Base-by-base conservation (phyloP, 2,888 invertebrate species). In the Plebejus argus region DNA sequence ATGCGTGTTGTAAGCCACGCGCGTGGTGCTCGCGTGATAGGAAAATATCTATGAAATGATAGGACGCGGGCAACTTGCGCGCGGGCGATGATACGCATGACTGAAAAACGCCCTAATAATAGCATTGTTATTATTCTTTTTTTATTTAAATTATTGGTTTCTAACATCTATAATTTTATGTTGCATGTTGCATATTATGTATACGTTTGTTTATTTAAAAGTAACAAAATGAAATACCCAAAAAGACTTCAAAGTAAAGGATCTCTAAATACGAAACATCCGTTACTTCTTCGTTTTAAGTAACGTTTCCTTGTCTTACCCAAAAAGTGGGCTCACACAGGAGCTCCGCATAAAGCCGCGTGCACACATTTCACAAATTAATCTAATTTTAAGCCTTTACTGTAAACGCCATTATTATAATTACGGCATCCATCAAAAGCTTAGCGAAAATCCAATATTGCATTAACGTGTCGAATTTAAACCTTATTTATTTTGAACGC, bases 291-390 rank as follows among this genome's bases (percentile, higher is more conserved):
- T 61, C 7, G 39, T 66, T 76, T 76, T 23, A 58, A 76, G 61
- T 58, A 39, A 12, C 71, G 71, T 39, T 71, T 71, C 39, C 71
- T 39, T 71, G 71, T 71, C 71, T 39, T 71, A 71, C 71, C 39
- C 71, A 39, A 71, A 71, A 71, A 71, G 71, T 71, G 71, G 10
- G 20, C 71, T 71, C 71, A 10, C 7, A 33, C 18, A 20, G 10
- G 20, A 53, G 33, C 23, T 20, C 6, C 12, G 23, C 53, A 28
- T 49, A 75, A 56, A 58, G 18, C 33, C 33, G n/a, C 33, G 56
- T 20, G 20, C 39, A 71, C 39, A 71, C 39, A 6, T 39, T 39
- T n/a, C 8, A 35, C 39, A 33, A 66, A 28, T 28, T 66, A 66
- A 66, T 28, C 66, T 33, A 33, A 66, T 66, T 66, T 66, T 15